Base-by-base conservation (phyloP, 2,113 vertebrate genomes). In the Tursiops truncatus region DNA sequence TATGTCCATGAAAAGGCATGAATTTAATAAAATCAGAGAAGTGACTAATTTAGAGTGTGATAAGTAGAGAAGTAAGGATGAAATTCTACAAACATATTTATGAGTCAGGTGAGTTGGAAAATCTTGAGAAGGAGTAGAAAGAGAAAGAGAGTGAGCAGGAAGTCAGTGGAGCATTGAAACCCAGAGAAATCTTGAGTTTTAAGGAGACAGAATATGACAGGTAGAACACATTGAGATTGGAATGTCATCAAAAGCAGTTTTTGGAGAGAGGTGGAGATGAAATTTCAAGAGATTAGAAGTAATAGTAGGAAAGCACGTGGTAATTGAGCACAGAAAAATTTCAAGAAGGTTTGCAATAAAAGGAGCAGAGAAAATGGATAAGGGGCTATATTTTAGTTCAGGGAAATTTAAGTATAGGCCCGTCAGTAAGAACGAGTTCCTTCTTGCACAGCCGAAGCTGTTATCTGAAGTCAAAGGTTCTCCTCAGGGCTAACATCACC, bases 241-340 rank as follows among this genome's bases (percentile, higher is more conserved):
- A 93, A 70, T 23, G n/a, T 74, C 31, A 33, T 83, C 26, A 68
- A 56, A 76, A 71, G 25, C 10, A 41, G 33, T 70, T 87, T 94
- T 87, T 31, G 53, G 76, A 70, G 28, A 58, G 14, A 70, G 25
- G 20, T 31, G 8, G 62, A 77, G 23, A 47, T 74, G 58, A 70
- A 47, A 91, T 90, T 90, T 73, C 7, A 53, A n/a, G 17, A 86
- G 36, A 31, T 13, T 44, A 47, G 15, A 81, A 81, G 25, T 47
- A 86, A 41, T 17, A 5, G 33, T 80, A 76, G 50, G 38, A 85
- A 4, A 77, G 13, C 4, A 70, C 21, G 38, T 76, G 3, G 14
- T 25, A 76, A 77, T 8, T 41, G 28, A 77, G 65, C 38, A 38
- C 14, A 73, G 41, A 71, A 85, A 38, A 60, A 36, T 26, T 41